Percentiles rank a stretch among this genome's conserved stretches.
Conservation (phyloP, 1,140 invertebrate genomes). For the Caenorhabditis latens region DNA sequence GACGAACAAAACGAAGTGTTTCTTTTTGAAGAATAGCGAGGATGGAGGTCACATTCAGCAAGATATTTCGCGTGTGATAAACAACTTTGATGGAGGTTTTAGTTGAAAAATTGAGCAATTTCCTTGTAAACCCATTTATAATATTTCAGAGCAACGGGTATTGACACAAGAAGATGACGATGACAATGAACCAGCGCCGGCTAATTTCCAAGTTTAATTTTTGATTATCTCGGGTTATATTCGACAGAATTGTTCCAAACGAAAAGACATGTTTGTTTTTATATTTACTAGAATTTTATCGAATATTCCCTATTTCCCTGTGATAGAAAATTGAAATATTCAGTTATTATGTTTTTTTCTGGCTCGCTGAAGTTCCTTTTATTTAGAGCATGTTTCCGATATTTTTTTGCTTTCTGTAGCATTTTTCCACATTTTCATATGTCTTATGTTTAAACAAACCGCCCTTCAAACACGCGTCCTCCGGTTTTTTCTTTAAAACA, state of each 20-base stretch:
- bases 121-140: not conserved
- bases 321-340: slow-evolving; percentile 16
- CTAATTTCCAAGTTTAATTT: slow-evolving; percentile 38
- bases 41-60: slow-evolving; percentile 36
- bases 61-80: slow-evolving; percentile 53
- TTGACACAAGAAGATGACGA: not conserved
- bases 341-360: slow-evolving; percentile 37
- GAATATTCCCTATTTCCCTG: not conserved
- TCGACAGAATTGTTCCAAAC: slow-evolving; percentile 10
- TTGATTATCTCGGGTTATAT: not conserved
- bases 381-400: not conserved
- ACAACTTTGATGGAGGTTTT: slow-evolving; percentile 55
- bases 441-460: not conserved
- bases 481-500: slow-evolving; percentile 31
- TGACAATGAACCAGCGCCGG: slow-evolving; percentile 29
- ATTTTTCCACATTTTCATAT: not conserved
- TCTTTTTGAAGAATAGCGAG: slow-evolving; percentile 52
- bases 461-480: slow-evolving; percentile 2
- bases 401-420: slow-evolving; percentile 14
- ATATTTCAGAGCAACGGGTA: slow-evolving; percentile 32
- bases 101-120: not conserved
- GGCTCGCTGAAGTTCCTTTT: not conserved
- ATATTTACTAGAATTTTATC: not conserved
- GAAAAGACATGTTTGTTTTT: not conserved
- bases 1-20: slow-evolving; percentile 50